Percentiles rank a stretch among this genome's conserved stretches.
Conservation (phyloP, 1,140 invertebrate genomes). For the Drosophila busckii region DNA sequence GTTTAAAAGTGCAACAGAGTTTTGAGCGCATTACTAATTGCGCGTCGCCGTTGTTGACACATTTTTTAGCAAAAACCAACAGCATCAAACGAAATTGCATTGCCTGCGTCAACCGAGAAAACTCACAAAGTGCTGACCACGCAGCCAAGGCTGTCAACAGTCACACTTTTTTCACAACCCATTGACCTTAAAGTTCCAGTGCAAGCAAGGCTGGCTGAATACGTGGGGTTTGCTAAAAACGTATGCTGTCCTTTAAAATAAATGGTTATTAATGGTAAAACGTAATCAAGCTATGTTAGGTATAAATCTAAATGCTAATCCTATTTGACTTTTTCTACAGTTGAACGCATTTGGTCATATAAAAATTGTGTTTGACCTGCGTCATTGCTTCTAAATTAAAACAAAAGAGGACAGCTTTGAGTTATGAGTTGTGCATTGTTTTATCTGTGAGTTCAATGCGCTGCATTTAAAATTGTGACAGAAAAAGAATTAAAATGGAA, state of each 20-base stretch:
- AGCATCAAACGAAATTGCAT: conserved; percentile 27
- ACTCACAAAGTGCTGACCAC: conserved; percentile 37
- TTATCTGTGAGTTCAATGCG: conserved; percentile 39
- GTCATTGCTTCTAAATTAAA: conserved; percentile 62
- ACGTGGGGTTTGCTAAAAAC: too few species aligned
- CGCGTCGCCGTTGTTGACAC: conserved; percentile 47
- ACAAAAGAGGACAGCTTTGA: conserved; percentile 62
- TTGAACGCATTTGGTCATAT: too few species aligned
- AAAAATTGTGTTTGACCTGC: conserved; percentile 13
- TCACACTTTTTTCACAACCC: conserved; percentile 20
- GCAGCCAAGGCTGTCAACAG: conserved; percentile 26
- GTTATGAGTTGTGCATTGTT: conserved; percentile 43
- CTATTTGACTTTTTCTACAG: too few species aligned
- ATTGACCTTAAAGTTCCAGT: too few species aligned
- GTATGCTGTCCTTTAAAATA: too few species aligned
- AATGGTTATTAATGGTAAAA: too few species aligned
- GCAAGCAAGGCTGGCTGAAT: conserved; percentile 1
- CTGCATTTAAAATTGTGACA: background rate
- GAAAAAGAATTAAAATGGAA: background rate
- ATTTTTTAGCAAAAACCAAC: conserved; percentile 11
- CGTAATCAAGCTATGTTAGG: too few species aligned
- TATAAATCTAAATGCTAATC: too few species aligned
- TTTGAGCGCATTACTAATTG: conserved; percentile 44
- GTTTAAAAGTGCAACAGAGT: conserved; percentile 16
- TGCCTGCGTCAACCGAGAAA: conserved; percentile 30